Conservation (phyloP, 2,797 vertebrate genomes). For the Catamblyrhynchus diadema region DNA sequence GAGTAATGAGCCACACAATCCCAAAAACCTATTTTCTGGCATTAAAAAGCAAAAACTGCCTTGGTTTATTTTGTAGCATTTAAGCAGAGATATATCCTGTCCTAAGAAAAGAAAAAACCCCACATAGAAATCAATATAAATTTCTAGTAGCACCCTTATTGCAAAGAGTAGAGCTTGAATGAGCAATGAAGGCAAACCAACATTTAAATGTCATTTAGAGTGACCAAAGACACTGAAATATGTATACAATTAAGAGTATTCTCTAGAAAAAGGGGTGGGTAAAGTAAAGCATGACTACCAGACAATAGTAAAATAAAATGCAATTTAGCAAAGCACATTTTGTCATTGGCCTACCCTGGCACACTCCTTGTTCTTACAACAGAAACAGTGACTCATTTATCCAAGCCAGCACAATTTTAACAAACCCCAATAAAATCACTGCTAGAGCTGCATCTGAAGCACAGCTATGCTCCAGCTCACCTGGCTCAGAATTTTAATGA, state of each 20-base stretch:
- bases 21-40: neutral
- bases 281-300: neutral
- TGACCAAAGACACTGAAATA: conserved; percentile 22
- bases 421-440: neutral
- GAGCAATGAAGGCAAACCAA: neutral
- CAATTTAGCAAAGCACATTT: neutral
- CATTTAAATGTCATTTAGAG: neutral
- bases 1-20: neutral
- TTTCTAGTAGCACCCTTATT: conserved; percentile 9
- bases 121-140: neutral
- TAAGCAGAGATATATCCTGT: neutral
- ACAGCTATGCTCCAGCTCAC: neutral
- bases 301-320: neutral
- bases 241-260: neutral
- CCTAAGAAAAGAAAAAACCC: neutral
- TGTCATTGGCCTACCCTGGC: neutral
- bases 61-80: neutral
- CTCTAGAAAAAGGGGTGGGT: neutral
- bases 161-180: neutral
- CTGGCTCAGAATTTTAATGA: neutral
- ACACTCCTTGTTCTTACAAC: fast-evolving
- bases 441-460: neutral
- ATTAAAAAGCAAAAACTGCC: neutral
- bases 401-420: neutral
- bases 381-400: neutral